These are phyloP conservation scores for Exaiptasia diaphana DNA, from an alignment of 64 coral and sea anemone genomes.

Conservation along the genomic window DNA sequence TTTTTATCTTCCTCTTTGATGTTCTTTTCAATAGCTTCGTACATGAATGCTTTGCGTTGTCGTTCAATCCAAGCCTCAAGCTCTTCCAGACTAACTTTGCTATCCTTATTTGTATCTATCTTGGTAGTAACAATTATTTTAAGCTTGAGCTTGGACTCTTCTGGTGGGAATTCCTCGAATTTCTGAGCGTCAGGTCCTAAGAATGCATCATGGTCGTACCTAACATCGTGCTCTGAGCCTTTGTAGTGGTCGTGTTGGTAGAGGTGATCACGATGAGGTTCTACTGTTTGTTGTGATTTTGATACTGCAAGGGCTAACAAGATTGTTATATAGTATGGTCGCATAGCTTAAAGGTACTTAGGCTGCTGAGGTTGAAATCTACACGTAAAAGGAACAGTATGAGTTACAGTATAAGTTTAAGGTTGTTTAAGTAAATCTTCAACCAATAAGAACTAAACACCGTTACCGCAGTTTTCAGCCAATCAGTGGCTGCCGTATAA, in stretches of 20 bases:
- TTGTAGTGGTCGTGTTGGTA: constrained; percentile 81
- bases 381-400: too few relatives aligned
- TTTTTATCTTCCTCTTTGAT: constrained; percentile 80
- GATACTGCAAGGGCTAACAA: too few relatives aligned
- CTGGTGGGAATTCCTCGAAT: constrained; percentile 76
- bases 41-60: constrained; percentile 96
- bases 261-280: constrained; percentile 76
- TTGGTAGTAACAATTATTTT: constrained; percentile 64
- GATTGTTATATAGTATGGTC: too few relatives aligned
- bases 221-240: constrained; percentile 56
- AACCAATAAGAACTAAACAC: too few relatives aligned
- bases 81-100: constrained; percentile 59
- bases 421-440: too few relatives aligned
- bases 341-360: too few relatives aligned
- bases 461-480: too few relatives aligned
- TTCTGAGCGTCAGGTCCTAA: constrained; percentile 85
- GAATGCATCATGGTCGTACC: constrained; percentile 92
- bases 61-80: constrained; percentile 86
- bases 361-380: too few relatives aligned
- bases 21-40: constrained; percentile 87
- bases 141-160: constrained; percentile 80
- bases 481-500: too few relatives aligned
- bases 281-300: constrained; percentile 11
- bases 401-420: too few relatives aligned
- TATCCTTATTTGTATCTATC: constrained; percentile 81